Conservation (phyloP, 2,797 vertebrate species). For the Sphenopsis melanotis region DNA sequence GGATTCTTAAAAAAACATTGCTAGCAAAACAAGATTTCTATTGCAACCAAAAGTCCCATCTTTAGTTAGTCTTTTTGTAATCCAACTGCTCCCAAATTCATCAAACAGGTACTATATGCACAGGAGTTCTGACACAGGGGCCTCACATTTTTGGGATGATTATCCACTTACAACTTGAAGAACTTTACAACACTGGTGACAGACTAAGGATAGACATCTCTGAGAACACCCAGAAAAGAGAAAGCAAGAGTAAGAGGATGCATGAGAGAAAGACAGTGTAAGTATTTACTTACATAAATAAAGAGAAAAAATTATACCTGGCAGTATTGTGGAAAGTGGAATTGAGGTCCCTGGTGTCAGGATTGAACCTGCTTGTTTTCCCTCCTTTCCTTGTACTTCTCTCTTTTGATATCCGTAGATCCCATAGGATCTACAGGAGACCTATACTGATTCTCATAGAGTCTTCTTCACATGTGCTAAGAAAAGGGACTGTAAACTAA, state of each 20-base stretch:
- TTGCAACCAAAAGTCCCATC: not conserved
- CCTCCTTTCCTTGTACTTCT: not conserved
- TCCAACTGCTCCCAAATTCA: not conserved
- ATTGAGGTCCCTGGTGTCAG: not conserved
- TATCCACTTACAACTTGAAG: not conserved
- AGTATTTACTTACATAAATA: not conserved
- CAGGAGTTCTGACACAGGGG: not conserved
- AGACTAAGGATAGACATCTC: not conserved
- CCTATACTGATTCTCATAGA: not conserved
- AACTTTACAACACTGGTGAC: not conserved
- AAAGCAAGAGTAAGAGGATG: not conserved
- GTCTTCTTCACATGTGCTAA: not conserved
- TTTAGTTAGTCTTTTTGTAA: not conserved
- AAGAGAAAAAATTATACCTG: not conserved
- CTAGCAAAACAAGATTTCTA: not conserved
- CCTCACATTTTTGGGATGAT: rapidly evolving
- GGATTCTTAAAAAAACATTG: not conserved
- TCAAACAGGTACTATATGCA: not conserved
- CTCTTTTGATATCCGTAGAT: not conserved
- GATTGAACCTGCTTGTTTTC: not conserved
- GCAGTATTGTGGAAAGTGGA: not conserved
- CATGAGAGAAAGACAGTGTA: rapidly evolving
- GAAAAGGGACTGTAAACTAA: not conserved
- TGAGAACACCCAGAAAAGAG: not conserved
- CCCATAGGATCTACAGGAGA: not conserved